Evolutionary conservation across 2,113 vertebrate genomes (phyloP).

Genomic region (Quiscalus mexicanus): DNA sequence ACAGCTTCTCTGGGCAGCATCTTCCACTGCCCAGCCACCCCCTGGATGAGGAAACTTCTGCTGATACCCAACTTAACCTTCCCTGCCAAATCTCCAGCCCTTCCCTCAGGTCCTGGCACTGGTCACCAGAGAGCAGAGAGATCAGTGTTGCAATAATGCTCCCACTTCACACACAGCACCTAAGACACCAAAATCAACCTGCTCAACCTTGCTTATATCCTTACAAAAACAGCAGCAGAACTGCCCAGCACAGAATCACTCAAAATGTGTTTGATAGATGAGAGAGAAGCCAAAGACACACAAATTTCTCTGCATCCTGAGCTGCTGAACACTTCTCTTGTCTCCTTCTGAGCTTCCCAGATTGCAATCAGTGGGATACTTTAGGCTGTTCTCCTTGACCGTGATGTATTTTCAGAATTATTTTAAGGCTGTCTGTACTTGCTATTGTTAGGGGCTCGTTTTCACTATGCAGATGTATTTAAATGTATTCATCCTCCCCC

Average conservation of each 20-base stretch:
- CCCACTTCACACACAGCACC: background rate
- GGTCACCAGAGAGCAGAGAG: background rate
- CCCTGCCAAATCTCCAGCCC: accelerated
- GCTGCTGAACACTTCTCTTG: background rate
- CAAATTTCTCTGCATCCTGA: background rate
- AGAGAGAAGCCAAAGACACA: background rate
- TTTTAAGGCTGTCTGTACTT: background rate
- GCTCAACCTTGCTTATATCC: background rate
- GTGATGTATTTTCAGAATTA: background rate
- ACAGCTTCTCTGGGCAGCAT: background rate
- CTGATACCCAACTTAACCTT: background rate
- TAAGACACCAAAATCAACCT: background rate
- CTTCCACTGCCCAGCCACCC: background rate
- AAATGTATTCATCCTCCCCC: conserved; percentile 33
- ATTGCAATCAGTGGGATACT: background rate
- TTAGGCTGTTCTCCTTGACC: background rate
- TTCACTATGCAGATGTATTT: conserved; percentile 30
- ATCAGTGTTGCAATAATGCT: background rate
- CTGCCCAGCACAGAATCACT: background rate
- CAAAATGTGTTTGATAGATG: background rate
- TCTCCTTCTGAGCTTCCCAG: background rate
- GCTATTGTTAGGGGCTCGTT: background rate
- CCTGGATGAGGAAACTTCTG: background rate
- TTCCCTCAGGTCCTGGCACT: background rate
- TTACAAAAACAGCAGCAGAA: background rate